phyloP scores from a whole-genome alignment of 2,888 invertebrate genomes.

The Magallana nippona region DNA sequence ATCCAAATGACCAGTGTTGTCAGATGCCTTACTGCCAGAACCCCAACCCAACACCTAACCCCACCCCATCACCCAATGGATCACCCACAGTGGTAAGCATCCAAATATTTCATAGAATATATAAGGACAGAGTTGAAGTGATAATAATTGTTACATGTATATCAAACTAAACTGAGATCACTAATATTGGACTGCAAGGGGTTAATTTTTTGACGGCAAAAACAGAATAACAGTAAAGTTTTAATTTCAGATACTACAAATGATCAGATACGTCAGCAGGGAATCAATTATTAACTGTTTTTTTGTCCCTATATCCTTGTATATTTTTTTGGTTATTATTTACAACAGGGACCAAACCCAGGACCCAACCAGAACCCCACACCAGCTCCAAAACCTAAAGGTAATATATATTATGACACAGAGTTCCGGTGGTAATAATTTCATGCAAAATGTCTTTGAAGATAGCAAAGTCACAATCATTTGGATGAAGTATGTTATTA shows the following conservation, averaged over 20 bases:
- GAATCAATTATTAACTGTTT: neutral
- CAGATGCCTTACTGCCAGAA: conserved; percentile 60
- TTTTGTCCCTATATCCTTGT: neutral
- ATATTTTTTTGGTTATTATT: neutral
- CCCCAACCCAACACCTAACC: conserved; percentile 56
- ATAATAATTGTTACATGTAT: no score
- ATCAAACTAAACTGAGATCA: no score
- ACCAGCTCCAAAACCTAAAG: conserved; percentile 55
- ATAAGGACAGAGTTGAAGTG: no score
- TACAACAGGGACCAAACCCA: conserved; percentile 31
- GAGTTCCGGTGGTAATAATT: no score
- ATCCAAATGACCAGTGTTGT: conserved; percentile 59
- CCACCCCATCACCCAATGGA: conserved; percentile 45
- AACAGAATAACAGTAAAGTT: no score
- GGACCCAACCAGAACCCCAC: conserved; percentile 47
- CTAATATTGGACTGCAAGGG: no score
- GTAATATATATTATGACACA: conserved; percentile 34
- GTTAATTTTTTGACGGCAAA: no score
- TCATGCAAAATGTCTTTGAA: no score
- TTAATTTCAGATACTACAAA: no score
- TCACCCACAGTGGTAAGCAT: conserved; percentile 23
- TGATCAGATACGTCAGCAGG: no score
- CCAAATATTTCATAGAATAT: neutral
- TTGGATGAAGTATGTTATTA: no score
- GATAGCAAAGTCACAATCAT: no score